Evolutionary conservation across 1,140 invertebrate genomes (phyloP), one percentile per base, ranked within the genome.

Genomic region (Triops cancriformis): DNA sequence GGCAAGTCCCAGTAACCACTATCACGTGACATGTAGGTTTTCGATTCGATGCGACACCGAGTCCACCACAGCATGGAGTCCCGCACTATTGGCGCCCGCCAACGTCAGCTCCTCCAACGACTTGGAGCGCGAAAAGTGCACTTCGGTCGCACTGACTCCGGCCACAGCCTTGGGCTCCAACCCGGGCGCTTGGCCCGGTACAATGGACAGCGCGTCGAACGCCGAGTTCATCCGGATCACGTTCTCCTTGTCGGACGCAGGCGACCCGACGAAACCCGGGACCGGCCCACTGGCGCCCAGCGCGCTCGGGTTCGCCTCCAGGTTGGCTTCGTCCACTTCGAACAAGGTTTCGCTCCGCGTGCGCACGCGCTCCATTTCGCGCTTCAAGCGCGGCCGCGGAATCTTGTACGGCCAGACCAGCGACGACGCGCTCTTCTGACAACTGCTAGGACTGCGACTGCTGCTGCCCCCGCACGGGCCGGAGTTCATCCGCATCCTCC

Each of bases 11-110:
- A 43, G n/a, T 18, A 26, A 73, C 26, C 73, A 26, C 26, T 42
- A 43, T 78, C 73, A 78, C 31, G 28, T 74, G 31, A 78, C 77
- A 43, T 78, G 77, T 14, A 78, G 77, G 27, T 78, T 78, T 73
- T 78, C 77, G 41, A 78, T 78, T 74, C 43, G 31, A n/a, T 78
- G 72, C 10, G 77, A 78, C 26, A 78, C 77, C 26, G 42, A 73
- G 26, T 78, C 77, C 10, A 78, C 26, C 51, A 64, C 51, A 14
- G 51, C 51, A 64, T 64, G 51, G 51, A 64, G 51, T 64, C n/a
- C 31, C 37, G 76, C 72, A 26, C 72, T 78, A 26, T 42, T 73
- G 9, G 72, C 42, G 28, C 73, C 77, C 6, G 73, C 72, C 28
- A 73, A 18, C 72, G 42, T 64, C 41, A 78, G 73, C n/a, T 73